Conservation (phyloP, 2,888 invertebrate species). For the Cephus sareptanus region DNA sequence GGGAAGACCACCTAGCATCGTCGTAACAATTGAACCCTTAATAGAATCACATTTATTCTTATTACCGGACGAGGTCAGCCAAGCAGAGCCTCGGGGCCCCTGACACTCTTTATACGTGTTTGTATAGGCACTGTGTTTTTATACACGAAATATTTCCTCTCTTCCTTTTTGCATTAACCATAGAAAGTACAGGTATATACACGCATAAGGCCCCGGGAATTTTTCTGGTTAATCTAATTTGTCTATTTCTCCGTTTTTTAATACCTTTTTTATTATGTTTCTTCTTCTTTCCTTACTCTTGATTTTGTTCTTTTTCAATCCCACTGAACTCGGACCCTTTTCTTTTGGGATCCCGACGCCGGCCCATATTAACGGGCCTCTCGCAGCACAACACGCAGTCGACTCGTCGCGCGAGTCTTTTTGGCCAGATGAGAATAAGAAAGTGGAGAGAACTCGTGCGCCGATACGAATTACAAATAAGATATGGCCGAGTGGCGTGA, state of each 20-base stretch:
- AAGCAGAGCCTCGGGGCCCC: conserved; percentile 33
- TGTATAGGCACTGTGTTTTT: too few species aligned
- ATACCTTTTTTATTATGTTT: background rate
- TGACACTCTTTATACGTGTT: conserved; percentile 5
- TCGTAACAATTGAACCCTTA: conserved; percentile 66
- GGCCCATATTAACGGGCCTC: too few species aligned
- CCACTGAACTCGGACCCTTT: background rate
- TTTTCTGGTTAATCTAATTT: too few species aligned
- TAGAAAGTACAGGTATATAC: too few species aligned
- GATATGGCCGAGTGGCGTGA: conserved; percentile 24
- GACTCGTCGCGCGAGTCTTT: too few species aligned
- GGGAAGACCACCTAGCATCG: conserved; percentile 51
- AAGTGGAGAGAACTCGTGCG: conserved; percentile 6
- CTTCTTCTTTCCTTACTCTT: conserved; percentile 2
- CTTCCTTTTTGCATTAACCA: too few species aligned
- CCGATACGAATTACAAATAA: conserved; percentile 17
- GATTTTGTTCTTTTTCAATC: too few species aligned
- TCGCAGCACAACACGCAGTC: too few species aligned
- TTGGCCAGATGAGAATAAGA: background rate
- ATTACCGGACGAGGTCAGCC: conserved; percentile 64
- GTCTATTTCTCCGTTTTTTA: too few species aligned
- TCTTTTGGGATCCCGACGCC: background rate
- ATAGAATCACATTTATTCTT: conserved; percentile 67
- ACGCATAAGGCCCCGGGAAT: too few species aligned
- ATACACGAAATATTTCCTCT: too few species aligned